phyloP scores from a whole-genome alignment of 2,113 vertebrate genomes.

The Siphamia tubifer region DNA sequence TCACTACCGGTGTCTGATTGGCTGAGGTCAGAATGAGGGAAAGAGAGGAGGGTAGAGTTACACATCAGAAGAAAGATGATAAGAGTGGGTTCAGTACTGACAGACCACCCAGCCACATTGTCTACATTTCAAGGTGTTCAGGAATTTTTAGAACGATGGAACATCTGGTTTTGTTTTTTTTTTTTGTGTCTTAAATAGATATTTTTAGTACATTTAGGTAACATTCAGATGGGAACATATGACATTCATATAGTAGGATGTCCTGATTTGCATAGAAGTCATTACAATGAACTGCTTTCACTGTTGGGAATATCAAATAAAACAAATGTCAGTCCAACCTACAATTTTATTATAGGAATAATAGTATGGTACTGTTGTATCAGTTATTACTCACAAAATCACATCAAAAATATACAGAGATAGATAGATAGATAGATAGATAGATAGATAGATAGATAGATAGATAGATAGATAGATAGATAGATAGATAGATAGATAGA shows the following conservation, averaged over 20 bases:
- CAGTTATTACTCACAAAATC: too few relatives aligned
- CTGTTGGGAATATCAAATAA: neutral
- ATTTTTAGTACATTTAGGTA: neutral
- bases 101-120: constrained; percentile 41
- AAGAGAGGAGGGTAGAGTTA: constrained; percentile 55
- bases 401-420: too few relatives aligned
- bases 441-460: too few relatives aligned
- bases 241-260: neutral
- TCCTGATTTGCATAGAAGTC: neutral
- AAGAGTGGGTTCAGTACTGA: constrained; percentile 10
- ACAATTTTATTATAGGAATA: neutral
- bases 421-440: too few relatives aligned
- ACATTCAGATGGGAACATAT: neutral
- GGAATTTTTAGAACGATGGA: constrained; percentile 4
- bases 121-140: constrained; percentile 3
- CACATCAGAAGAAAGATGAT: constrained; percentile 55
- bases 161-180: neutral
- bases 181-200: neutral
- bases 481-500: too few relatives aligned
- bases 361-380: too few relatives aligned
- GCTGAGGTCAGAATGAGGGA: constrained; percentile 64
- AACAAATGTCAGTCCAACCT: neutral
- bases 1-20: constrained; percentile 82
- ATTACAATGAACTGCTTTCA: neutral
- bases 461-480: too few relatives aligned